Conservation (phyloP, 2,797 vertebrate species). For the Acanthurus tractus region DNA sequence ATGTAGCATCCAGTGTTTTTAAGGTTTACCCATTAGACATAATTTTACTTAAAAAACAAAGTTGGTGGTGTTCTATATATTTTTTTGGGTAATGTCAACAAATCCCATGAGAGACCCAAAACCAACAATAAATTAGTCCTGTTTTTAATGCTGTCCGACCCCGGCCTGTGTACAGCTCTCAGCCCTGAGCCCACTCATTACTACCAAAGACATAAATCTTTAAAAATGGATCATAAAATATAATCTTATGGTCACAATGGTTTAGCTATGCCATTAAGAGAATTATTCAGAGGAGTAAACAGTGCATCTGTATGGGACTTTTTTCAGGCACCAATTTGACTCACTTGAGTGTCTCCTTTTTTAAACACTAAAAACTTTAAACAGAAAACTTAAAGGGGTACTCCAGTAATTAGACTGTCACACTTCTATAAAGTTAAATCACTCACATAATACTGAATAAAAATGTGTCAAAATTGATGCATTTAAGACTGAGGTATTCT, state of each 20-base stretch:
- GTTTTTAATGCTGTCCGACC: not conserved
- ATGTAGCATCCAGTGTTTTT: slow-evolving; percentile 8
- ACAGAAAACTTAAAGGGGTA: too few species aligned
- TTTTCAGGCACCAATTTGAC: too few species aligned
- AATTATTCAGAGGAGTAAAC: too few species aligned
- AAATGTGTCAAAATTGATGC: too few species aligned
- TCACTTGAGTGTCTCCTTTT: not conserved
- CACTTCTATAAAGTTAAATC: not conserved
- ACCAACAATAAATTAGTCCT: not conserved
- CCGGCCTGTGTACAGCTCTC: not conserved
- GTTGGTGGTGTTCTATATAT: not conserved
- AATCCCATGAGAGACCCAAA: too few species aligned
- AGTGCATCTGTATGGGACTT: too few species aligned
- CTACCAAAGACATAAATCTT: not conserved
- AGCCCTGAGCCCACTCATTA: not conserved
- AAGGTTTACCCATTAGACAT: not conserved
- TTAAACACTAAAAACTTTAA: not conserved
- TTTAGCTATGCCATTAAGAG: too few species aligned
- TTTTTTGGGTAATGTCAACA: not conserved
- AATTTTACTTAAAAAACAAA: not conserved
- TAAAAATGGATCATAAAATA: not conserved
- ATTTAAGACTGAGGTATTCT: too few species aligned
- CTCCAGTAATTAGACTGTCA: not conserved
- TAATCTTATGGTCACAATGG: not conserved
- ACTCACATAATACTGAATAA: not conserved